Base-by-base conservation (phyloP, 2,113 vertebrate species). In the Centropristis striata region DNA sequence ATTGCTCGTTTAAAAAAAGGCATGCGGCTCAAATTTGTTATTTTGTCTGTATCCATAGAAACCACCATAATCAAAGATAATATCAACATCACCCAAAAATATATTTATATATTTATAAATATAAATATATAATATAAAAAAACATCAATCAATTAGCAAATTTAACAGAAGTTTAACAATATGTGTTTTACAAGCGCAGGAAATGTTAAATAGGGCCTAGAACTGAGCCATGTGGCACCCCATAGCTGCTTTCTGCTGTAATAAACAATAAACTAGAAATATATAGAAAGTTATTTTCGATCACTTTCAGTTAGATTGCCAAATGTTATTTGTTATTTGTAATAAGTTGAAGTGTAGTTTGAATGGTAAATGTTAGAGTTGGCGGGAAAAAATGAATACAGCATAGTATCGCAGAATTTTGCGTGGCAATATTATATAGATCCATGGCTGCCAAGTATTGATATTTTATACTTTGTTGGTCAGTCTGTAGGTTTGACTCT, bases 1-100 rank as follows among this genome's bases (percentile, higher is more conserved):
- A 66, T 58, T 50, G 16, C 61, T 68, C 20, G 39, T 76, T 8
- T 8, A n/a, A 27, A 53, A 36, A 64, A 46, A 15, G 58, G 23
- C 10, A 71, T 32, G n/a, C 25, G 39, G 3, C 54, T 47, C 14
- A 60, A 32, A 42, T 28, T 12, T 71, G 50, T 75, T 15, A n/a
- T 53, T 61, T 41, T 72, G 8, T 57, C 57, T 67, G 28, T 47
- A 18, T 18, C 8, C 18, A 5, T 5, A 15, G 4, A 39, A 42
- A 13, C 5, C 27, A 28, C 27, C 51, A 55, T 55, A 14, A 63
- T 60, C 25, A 60, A 39, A 39, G 71, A 11, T 13, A 54, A 11
- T 13, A 46, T 37, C 12, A 75, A 49, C 69, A 39, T 60, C 3
- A 28, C 23, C 12, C 8, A 47, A 37, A 69, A 9, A 21, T 28